Evolutionary conservation across 2,888 invertebrate species (phyloP), one percentile per base, ranked within the genome.

Genomic region (Cistogaster globosa): DNA sequence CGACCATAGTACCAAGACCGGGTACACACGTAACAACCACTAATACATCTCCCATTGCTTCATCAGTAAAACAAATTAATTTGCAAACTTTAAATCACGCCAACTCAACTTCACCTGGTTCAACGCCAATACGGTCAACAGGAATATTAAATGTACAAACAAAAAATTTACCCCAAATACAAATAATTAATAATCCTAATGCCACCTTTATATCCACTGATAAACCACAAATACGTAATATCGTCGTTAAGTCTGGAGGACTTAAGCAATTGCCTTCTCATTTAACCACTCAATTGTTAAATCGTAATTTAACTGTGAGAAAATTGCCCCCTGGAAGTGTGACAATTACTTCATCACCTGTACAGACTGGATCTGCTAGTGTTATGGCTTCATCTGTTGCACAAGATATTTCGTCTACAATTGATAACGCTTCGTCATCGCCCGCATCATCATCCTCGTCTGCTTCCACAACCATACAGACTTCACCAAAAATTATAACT

Each of bases 291-390:
- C 88, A 89, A 72, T 68, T 90, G 36, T 63, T 91, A 12, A 90
- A 90, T 88, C 89, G 90, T 9, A 91, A 89, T 87, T 71, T 91
- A 32, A 90, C 91, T 16, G 89, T 91, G 4, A 88, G 90, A 12
- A 90, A 91, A 82, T 84, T 91, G 57, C 89, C 90, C 0, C 45
- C 87, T 78, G 20, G 88, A 71, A 53, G 87, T 87, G 36, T 87
- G 67, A 81, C 87, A 72, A 78, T 87, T 63, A 71, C 87, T 16
- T 83, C 85, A 16, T 86, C 88, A 9, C 87, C 86, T 32, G 63
- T 85, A 77, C 82, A 53, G 36, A 14, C 74, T 26, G 78, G 45
- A 48, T 62, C 83, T 42, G 51, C 81, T n/a, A 53, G 26, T 48
- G 22, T 8, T 14, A 9, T 67, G 3, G 16, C 71, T 12, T 55